Percentiles rank a stretch among this genome's conserved stretches.
phyloP scores from a whole-genome alignment of 2,797 vertebrate species.

The Argyrosomus regius region DNA sequence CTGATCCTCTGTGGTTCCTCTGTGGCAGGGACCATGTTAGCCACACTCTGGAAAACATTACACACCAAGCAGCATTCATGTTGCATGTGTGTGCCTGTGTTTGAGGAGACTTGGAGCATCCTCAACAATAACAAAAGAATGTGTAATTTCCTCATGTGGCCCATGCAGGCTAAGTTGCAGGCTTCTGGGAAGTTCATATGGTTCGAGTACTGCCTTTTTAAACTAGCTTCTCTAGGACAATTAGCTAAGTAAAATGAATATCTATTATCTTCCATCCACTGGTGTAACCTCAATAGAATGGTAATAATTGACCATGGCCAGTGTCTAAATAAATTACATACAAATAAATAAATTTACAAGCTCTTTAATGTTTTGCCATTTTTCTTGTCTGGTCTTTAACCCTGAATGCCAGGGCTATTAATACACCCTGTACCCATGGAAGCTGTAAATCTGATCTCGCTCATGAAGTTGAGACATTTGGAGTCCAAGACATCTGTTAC shows the following conservation, averaged over 20 bases:
- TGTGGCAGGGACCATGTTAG: conserved; percentile 72
- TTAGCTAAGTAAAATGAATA: conserved; percentile 12
- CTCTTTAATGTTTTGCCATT: conserved; percentile 56
- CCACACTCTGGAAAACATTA: conserved; percentile 83
- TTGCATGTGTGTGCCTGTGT: conserved; percentile 62
- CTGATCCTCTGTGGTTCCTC: conserved; percentile 75
- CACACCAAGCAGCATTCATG: conserved; percentile 66
- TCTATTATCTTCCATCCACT: conserved; percentile 11
- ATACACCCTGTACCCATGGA: conserved; percentile 64
- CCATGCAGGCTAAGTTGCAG: conserved; percentile 33
- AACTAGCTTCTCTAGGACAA: conserved; percentile 17
- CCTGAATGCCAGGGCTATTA: conserved; percentile 67
- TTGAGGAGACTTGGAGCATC: conserved; percentile 70
- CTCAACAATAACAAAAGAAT: conserved; percentile 79
- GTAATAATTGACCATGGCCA: conserved; percentile 44
- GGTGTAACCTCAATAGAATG: conserved; percentile 27
- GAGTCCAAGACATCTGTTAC: conserved; percentile 70
- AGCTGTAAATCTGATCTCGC: conserved; percentile 59
- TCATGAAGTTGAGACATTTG: conserved; percentile 66
- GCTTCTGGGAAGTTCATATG: conserved; percentile 43
- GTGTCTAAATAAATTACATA: conserved; percentile 48
- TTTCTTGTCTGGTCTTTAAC: conserved; percentile 59
- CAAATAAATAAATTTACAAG: conserved; percentile 57
- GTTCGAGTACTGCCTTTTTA: conserved; percentile 15
- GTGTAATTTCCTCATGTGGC: conserved; percentile 73